These are phyloP conservation scores for Tortricodes alternella DNA, from an alignment of 2,888 invertebrate species.

Conservation along the genomic window DNA sequence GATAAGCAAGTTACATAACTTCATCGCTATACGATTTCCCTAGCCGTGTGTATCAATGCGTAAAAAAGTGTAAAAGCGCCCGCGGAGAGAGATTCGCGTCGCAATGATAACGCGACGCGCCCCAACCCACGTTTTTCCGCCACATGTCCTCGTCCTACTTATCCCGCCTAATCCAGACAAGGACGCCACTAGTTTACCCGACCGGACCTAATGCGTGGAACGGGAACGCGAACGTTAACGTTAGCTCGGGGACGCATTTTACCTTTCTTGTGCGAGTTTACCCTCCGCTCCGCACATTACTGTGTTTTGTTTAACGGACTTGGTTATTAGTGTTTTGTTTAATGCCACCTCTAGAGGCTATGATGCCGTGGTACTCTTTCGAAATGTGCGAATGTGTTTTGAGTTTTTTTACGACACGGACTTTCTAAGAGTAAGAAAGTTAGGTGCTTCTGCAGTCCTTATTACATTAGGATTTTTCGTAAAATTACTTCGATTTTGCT, in stretches of 20 bases:
- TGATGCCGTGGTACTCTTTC: conserved; percentile 9
- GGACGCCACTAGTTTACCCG: background rate
- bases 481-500: no score
- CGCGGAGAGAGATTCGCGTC: conserved; percentile 14
- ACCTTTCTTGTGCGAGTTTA: conserved; percentile 7
- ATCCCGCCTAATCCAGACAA: background rate
- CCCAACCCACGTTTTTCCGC: background rate
- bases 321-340: conserved; percentile 17
- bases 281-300: conserved; percentile 1
- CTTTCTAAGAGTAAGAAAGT: background rate
- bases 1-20: no score
- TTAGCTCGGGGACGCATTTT: conserved; percentile 9
- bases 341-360: conserved; percentile 3
- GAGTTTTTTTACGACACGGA: background rate
- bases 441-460: background rate
- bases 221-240: conserved; percentile 6
- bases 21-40: background rate
- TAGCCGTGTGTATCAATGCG: background rate
- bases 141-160: background rate
- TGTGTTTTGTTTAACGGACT: conserved; percentile 8
- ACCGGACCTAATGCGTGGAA: conserved; percentile 8
- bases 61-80: conserved; percentile 19
- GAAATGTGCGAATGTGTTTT: background rate
- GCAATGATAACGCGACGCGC: conserved; percentile 9
- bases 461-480: background rate